Evolutionary conservation across 1,140 invertebrate genomes (phyloP), one percentile per base, ranked within the genome.

Genomic region (Pantala flavescens): DNA sequence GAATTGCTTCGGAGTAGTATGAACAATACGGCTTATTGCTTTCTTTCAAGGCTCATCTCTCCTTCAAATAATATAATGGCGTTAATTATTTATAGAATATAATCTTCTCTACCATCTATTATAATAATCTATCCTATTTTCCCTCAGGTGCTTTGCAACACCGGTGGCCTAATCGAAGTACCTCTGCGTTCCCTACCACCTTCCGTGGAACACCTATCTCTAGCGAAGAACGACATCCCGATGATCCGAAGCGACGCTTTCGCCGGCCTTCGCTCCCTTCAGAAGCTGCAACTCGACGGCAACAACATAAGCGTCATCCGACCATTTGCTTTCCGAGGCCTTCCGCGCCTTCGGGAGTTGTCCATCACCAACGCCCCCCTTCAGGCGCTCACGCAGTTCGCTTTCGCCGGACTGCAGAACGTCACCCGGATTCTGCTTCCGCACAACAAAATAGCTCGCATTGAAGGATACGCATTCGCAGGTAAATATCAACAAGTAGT

Each of bases 321-420:
- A 77, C 89, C 90, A 23, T 93, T 94, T 80, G 92, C 92, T 24
- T 94, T 94, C 80, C 87, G 91, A 16, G 92, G 92, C 0, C 81
- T 94, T 24, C 89, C 88, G 0, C 87, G 89, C 0, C 84, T 94
- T 0, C 85, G 87, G 70, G 90, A 93, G 77, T 84, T 94, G 0
- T 92, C 90, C 76, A 93, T 94, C 74, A 91, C 93, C 78, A 88
- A 93, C 72, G 93, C 92, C 0, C 91, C 92, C 0, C 81, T 94
- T 10, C 84, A 89, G 3, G 89, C 86, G 0, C 89, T 94, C 16
- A 88, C 91, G 7, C 88, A 89, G 43, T 94, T 93, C 78, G 88
- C 92, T 0, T 94, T 94, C 79, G 91, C 92, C 14, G 91, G 91
- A 0, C 81, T 94, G 7, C 76, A 77, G 36, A 93, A 94, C 79